Evolutionary conservation across 1,140 invertebrate species (phyloP).

Genomic region (Aphaenogaster ashmeadi): DNA sequence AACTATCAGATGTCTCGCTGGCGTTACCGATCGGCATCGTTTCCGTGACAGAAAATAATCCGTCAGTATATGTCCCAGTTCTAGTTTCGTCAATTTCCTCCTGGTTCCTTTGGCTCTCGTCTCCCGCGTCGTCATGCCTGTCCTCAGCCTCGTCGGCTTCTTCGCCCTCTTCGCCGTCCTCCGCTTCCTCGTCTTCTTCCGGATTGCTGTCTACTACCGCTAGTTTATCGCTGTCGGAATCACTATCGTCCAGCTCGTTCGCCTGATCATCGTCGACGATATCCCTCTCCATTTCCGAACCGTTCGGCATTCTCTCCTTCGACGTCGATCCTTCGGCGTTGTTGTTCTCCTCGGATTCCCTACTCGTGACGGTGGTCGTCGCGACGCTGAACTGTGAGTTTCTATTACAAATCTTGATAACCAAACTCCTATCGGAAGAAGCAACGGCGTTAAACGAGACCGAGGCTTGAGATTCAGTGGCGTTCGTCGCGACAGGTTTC

Average conservation of each 20-base stretch:
- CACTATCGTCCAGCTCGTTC: conserved; percentile 77
- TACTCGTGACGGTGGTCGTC: conserved; percentile 55
- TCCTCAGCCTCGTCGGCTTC: conserved; percentile 64
- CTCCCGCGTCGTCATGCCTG: not conserved
- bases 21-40: not conserved
- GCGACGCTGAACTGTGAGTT: conserved; percentile 84
- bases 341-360: conserved; percentile 84
- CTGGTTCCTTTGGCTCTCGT: not conserved
- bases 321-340: conserved; percentile 79
- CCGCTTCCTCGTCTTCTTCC: conserved; percentile 63
- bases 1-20: not conserved
- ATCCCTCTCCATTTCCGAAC: conserved; percentile 64
- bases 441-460: conserved; percentile 79
- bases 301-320: conserved; percentile 74
- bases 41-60: not conserved
- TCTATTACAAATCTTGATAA: conserved; percentile 86
- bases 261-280: conserved; percentile 60
- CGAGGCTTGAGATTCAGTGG: conserved; percentile 74
- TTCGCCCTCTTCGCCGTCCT: conserved; percentile 53
- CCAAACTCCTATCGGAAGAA: conserved; percentile 82
- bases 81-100: not conserved
- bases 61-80: not conserved
- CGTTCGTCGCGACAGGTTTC: conserved; percentile 1
- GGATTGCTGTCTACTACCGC: conserved; percentile 76
- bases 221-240: conserved; percentile 81